phyloP scores from a whole-genome alignment of 1,140 invertebrate species.

The Atta colombica region DNA sequence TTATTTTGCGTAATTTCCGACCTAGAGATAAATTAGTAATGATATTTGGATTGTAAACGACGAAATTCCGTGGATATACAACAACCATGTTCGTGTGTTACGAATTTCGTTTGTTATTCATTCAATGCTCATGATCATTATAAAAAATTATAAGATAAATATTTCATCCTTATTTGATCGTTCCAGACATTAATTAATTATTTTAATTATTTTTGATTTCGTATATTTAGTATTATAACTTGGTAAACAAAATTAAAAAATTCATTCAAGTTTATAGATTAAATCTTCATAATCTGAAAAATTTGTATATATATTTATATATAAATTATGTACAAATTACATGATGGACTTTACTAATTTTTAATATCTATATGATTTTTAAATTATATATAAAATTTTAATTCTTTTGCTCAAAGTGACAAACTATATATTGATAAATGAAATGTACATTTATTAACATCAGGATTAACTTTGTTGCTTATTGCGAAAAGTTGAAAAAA shows the following conservation, averaged over 20 bases:
- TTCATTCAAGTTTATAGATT: background rate
- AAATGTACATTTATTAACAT: background rate
- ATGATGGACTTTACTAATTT: background rate
- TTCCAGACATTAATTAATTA: background rate
- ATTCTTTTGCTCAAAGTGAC: background rate
- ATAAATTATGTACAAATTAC: constrained; percentile 6
- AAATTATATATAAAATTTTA: background rate
- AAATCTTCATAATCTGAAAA: background rate
- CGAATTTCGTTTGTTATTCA: constrained; percentile 45
- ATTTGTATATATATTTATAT: background rate
- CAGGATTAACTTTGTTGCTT: background rate
- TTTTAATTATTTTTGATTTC: background rate
- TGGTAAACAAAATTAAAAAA: no score
- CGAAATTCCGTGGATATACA: constrained; percentile 32
- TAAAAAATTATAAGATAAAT: constrained; percentile 40
- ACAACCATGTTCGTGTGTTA: constrained; percentile 25
- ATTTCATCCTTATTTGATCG: background rate
- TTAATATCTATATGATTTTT: background rate
- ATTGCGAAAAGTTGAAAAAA: constrained; percentile 21
- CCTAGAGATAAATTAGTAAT: constrained; percentile 57
- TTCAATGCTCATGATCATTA: constrained; percentile 27
- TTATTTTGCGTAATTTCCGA: constrained; percentile 56
- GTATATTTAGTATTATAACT: background rate
- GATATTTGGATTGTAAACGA: constrained; percentile 56
- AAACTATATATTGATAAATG: background rate